Percentiles rank a stretch among this genome's conserved stretches.
Conservation (phyloP, 2,113 vertebrate genomes). For the Melanotaenia duboulayi region DNA sequence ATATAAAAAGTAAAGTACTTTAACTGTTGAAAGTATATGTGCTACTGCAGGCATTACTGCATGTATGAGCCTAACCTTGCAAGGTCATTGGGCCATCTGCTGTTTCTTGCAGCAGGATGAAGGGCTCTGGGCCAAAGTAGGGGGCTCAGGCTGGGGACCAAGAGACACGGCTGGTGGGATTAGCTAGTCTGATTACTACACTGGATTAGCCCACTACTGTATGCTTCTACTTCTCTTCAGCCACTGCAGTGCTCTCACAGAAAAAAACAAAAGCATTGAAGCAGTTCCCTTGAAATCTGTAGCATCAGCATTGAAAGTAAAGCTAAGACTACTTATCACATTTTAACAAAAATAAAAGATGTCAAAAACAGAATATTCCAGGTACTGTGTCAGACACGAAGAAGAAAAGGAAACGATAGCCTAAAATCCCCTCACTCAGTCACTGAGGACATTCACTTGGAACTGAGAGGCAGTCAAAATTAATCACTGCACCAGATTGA, state of each 20-base stretch:
- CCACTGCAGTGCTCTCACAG: neutral
- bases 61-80: slow-evolving; percentile 47
- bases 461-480: neutral
- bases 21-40: neutral
- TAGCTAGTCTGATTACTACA: slow-evolving; percentile 76
- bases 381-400: neutral
- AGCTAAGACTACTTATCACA: slow-evolving; percentile 11
- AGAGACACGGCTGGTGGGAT: slow-evolving; percentile 68
- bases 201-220: slow-evolving; percentile 68
- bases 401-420: neutral
- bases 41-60: neutral
- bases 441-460: neutral
- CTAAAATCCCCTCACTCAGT: neutral
- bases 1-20: neutral
- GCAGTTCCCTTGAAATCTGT: neutral
- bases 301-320: slow-evolving; percentile 24
- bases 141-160: slow-evolving; percentile 53
- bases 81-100: slow-evolving; percentile 73
- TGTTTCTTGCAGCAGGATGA: slow-evolving; percentile 53
- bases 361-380: slow-evolving; percentile 18
- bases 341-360: slow-evolving; percentile 20
- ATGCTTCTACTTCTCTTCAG: slow-evolving; percentile 10
- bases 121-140: slow-evolving; percentile 39
- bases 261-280: slow-evolving; percentile 6
- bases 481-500: neutral